Base-by-base conservation (phyloP, 2,888 invertebrate species). In the Rhaphigaster nebulosa region DNA sequence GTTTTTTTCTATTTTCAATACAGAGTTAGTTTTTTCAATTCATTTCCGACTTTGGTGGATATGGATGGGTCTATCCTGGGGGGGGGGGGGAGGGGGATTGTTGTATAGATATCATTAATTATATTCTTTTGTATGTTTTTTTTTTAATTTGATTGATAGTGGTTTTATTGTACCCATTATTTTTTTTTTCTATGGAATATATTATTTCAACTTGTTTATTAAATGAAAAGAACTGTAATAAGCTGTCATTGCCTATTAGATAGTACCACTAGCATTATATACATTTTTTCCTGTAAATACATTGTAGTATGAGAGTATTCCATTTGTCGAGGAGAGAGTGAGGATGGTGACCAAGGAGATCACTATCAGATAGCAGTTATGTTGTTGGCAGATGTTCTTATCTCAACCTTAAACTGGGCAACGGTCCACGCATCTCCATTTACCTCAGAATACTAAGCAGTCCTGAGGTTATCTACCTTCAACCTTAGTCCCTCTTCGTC, bases 401-500 rank as follows among this genome's bases (percentile, higher is more conserved):
- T 76, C 70, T 76, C 38, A 8, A 20, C 70, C 29, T 38, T 38
- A 76, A 76, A 20, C 70, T 76, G 70, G 70, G 70, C 70, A 76
- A 76, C 70, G 70, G 70, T 76, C 70, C 70, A 76, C 70, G 70
- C 70, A 76, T 34, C 70, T 38, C 12, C 70, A 34, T 76, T 76
- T 76, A 76, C 70, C 70, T 76, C 38, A 20, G 70, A 76, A 76
- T 76, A 76, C 70, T 76, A 76, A 76, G 34, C 70, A 76, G 70
- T 2, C 38, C 3, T 38, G 34, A 38, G 70, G 70, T 76, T 76
- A 76, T 76, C 70, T 76, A 38, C 70, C 70, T 76, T 38, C 70
- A 34, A 23, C 38, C 34, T 8, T 20, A 76, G 20, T 15, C 60
- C 0, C 60, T 60, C n/a, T n/a, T 12, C 60, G 12, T n/a, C n/a